Conservation (phyloP, 1,140 invertebrate species). For the Drosophila parvula region DNA sequence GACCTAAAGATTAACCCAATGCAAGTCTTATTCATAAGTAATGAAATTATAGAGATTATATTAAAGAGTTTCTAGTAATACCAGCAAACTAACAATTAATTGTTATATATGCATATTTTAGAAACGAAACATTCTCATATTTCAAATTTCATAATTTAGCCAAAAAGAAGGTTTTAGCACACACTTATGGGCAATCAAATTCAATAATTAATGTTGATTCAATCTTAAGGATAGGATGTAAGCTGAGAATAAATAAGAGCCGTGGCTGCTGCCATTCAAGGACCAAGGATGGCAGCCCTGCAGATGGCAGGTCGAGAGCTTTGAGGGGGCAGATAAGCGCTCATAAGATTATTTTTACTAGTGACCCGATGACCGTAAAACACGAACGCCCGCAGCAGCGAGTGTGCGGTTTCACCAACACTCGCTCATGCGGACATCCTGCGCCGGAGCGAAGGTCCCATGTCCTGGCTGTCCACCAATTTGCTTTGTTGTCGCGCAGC, state of each 20-base stretch:
- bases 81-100: no score
- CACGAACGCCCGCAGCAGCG: slow-evolving; percentile 29
- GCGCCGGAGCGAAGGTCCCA: slow-evolving; percentile 1
- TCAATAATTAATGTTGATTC: slow-evolving; percentile 9
- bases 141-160: not conserved
- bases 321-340: slow-evolving; percentile 40
- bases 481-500: slow-evolving; percentile 59
- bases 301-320: slow-evolving; percentile 29
- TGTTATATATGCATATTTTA: no score
- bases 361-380: slow-evolving; percentile 59
- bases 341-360: slow-evolving; percentile 60
- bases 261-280: not conserved
- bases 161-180: not conserved
- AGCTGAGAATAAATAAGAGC: not conserved
- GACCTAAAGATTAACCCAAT: no score
- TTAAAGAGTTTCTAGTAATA: no score
- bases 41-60: no score
- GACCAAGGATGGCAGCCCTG: slow-evolving; percentile 13
- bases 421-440: slow-evolving; percentile 55
- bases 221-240: not conserved
- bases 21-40: no score
- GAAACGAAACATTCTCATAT: no score
- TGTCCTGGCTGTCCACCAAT: slow-evolving; percentile 50
- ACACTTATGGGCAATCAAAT: not conserved
- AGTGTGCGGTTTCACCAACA: slow-evolving; percentile 28